These are phyloP conservation scores for Caenorhabditis macrosperma DNA, from an alignment of 2,888 invertebrate genomes.

Conservation along the genomic window DNA sequence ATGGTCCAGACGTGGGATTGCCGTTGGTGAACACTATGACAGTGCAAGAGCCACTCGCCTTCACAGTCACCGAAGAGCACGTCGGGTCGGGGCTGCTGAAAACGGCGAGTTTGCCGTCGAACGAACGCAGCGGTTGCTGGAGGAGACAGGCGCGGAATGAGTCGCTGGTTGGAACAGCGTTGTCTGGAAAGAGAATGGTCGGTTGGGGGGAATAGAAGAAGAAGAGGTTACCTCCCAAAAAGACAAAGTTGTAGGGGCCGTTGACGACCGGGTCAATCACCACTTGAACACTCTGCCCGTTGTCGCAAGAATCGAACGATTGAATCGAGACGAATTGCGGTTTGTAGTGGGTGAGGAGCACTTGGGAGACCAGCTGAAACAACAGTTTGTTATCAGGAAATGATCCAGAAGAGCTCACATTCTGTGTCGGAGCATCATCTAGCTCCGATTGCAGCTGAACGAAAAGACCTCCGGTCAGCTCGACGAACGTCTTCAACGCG, in stretches of 20 bases:
- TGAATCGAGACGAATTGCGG: slow-evolving; percentile 40
- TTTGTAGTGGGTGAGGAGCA: slow-evolving; percentile 26
- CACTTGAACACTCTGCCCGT: neutral
- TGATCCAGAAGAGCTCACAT: neutral
- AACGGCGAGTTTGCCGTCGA: slow-evolving; percentile 14
- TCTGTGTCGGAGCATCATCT: neutral
- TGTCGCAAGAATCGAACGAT: slow-evolving; percentile 17
- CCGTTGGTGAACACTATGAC: slow-evolving; percentile 37
- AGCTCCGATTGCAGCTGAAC: slow-evolving; percentile 29
- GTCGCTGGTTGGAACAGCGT: neutral
- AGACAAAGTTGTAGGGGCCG: slow-evolving; percentile 31
- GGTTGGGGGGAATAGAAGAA: neutral
- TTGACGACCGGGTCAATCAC: slow-evolving; percentile 21
- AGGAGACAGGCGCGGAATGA: slow-evolving; percentile 16
- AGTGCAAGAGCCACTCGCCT: slow-evolving; percentile 10
- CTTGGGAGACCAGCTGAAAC: slow-evolving; percentile 28
- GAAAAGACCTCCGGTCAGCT: slow-evolving; percentile 46
- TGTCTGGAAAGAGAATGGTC: too few relatives aligned
- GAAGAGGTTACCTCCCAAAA: slow-evolving; percentile 16
- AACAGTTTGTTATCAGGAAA: neutral
- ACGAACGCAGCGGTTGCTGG: slow-evolving; percentile 9
- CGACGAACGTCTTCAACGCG: slow-evolving; percentile 32
- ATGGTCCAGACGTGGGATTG: neutral
- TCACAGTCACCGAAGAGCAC: slow-evolving; percentile 9
- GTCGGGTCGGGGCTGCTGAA: slow-evolving; percentile 33